Conservation (phyloP, 35 echinoderm and acorn worm genomes). For the Lytechinus variegatus region DNA sequence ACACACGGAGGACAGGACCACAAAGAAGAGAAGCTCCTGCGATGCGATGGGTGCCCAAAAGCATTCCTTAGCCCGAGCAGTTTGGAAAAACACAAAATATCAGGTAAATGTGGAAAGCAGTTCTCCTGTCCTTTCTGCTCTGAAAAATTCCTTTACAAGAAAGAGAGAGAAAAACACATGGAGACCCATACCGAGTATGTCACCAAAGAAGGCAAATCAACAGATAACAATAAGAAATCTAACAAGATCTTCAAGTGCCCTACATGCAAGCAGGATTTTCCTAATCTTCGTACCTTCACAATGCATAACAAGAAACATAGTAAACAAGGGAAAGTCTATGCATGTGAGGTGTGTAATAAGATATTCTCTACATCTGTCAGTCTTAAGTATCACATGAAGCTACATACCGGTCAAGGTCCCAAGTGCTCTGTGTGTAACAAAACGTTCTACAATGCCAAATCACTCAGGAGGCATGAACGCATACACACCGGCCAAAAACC, state of each 20-base stretch:
- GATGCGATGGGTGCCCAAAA: background rate
- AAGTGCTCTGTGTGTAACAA: background rate
- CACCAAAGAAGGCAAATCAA: background rate
- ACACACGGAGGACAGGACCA: constrained; percentile 24
- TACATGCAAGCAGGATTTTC: background rate
- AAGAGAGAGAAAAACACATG: background rate
- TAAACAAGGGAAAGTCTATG: constrained; percentile 3
- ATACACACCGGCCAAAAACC: constrained; percentile 70
- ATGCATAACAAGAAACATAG: background rate
- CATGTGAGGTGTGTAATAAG: background rate
- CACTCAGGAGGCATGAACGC: constrained; percentile 35
- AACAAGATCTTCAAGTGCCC: background rate
- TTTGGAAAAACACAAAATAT: background rate
- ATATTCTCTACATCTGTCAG: background rate
- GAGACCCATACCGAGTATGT: background rate
- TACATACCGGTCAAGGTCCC: background rate
- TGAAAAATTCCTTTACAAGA: background rate
- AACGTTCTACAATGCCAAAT: background rate
- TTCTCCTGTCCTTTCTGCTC: background rate
- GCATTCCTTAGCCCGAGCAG: background rate
- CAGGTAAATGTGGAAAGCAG: background rate
- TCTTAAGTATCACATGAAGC: background rate
- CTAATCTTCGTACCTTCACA: background rate
- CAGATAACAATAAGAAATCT: background rate
- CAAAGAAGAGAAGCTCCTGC: constrained; percentile 8